These are phyloP conservation scores for Elaeidobius kamerunicus DNA, from an alignment of 2,888 invertebrate genomes.

Conservation along the genomic window DNA sequence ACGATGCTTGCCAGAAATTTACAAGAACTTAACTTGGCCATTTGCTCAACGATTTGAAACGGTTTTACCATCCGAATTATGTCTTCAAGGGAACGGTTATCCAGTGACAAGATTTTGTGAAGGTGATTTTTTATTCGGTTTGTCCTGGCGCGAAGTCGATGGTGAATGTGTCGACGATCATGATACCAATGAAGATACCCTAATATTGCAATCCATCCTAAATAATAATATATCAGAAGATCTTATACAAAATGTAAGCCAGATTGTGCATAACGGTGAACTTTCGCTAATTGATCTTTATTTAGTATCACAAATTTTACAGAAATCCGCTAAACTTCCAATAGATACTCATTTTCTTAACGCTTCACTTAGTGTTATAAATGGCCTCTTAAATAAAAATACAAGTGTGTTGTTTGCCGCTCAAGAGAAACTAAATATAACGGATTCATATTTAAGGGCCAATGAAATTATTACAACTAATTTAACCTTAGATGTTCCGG, in stretches of 20 bases:
- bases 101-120: constrained; percentile 57
- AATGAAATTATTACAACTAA: constrained; percentile 51
- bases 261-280: constrained; percentile 33
- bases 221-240: constrained; percentile 29
- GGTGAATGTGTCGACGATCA: constrained; percentile 36
- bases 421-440: constrained; percentile 58
- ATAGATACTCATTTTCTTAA: constrained; percentile 10
- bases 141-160: constrained; percentile 53
- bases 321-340: constrained; percentile 21
- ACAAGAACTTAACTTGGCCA: constrained; percentile 48
- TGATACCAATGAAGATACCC: constrained; percentile 27
- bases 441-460: constrained; percentile 60
- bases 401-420: constrained; percentile 44
- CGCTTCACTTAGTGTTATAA: constrained; percentile 52
- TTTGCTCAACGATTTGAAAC: constrained; percentile 53
- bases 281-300: constrained; percentile 42
- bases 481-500: constrained; percentile 48
- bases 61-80: constrained; percentile 56
- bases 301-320: constrained; percentile 39
- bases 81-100: constrained; percentile 56
- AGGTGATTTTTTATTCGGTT: constrained; percentile 59
- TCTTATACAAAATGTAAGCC: constrained; percentile 35
- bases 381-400: constrained; percentile 47
- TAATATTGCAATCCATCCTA: constrained; percentile 33
- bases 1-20: constrained; percentile 42